Base-by-base conservation (phyloP, 2,113 vertebrate genomes). In the Eudyptes chrysolophus region DNA sequence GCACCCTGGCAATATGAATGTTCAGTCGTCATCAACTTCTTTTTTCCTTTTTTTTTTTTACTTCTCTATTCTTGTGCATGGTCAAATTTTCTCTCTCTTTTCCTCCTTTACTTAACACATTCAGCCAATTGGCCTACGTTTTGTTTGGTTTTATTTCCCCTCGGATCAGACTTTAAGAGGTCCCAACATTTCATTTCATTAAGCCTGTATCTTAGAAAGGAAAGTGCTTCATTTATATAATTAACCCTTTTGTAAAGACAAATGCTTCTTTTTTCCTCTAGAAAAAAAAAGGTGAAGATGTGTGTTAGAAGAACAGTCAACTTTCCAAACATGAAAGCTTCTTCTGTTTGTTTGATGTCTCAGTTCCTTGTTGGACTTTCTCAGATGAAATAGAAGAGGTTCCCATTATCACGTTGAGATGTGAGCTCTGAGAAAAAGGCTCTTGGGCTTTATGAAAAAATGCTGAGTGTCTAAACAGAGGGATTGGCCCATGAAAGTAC, bases 271-370 rank as follows among this genome's bases (percentile, higher is more conserved):
- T 84, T 76, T 34, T 17, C 26, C 21, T 19, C 6, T 26, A 40
- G 24, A 4, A 29, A 70, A 84, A 48, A 36, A 14, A 25, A 0
- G 6, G 24, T 76, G 49, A 85, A 68, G 16, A 70, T 36, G 11
- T 32, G 6, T 57, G 8, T 82, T 86, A 93, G 69, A 89, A 96
- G 57, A 90, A 60, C 71, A 93, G 65, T 79, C 85, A 87, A 30
- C 10, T 86, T 93, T n/a, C 62, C 57, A 92, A 80, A 90, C 62
- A 91, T 87, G 27, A 95, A 98, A 96, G 86, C 22, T 79, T 64
- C 49, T 83, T 16, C 36, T 64, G 8, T 65, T 68, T 87, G 49
- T 97, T 95, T 96, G 66, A 91, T 91, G 44, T 52, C 57, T 89
- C 58, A 10, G 21, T 89, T 96, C 62, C 92, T 66, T 92, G 51